Evolutionary conservation across 2,888 invertebrate species (phyloP).

Genomic region (Poecilus cupreus): DNA sequence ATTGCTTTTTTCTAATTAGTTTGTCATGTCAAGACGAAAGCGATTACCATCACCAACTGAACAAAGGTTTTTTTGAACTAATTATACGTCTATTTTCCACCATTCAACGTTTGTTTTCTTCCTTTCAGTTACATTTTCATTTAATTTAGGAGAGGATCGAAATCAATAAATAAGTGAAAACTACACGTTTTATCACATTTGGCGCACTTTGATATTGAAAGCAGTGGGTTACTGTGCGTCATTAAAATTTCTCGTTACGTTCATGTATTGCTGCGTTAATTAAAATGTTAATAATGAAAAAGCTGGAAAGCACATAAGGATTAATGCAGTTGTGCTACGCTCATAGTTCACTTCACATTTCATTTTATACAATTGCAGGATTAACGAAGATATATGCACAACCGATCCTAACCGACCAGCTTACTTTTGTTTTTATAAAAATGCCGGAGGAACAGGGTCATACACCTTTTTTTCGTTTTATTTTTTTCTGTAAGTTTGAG

Average conservation of each 20-base stretch:
- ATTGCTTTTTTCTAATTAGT: slow-evolving; percentile 54
- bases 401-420: too few species aligned
- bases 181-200: neutral
- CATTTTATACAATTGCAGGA: too few species aligned
- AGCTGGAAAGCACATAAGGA: neutral
- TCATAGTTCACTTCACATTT: too few species aligned
- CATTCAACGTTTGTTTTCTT: slow-evolving; percentile 8
- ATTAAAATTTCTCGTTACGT: neutral
- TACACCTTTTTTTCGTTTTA: too few species aligned
- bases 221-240: neutral
- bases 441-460: too few species aligned
- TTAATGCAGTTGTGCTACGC: too few species aligned
- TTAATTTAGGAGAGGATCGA: neutral
- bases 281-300: slow-evolving; percentile 29
- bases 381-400: too few species aligned
- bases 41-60: slow-evolving; percentile 35
- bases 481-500: too few species aligned
- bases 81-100: slow-evolving; percentile 35
- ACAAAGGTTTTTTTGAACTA: slow-evolving; percentile 45
- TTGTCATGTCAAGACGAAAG: slow-evolving; percentile 52
- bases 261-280: neutral
- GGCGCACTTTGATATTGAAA: neutral
- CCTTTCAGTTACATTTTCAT: slow-evolving; percentile 14
- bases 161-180: neutral
- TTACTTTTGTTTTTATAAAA: too few species aligned